Percentiles rank a stretch among this genome's conserved stretches.
Conservation (phyloP, 2,113 vertebrate genomes). For the Junco hyemalis region DNA sequence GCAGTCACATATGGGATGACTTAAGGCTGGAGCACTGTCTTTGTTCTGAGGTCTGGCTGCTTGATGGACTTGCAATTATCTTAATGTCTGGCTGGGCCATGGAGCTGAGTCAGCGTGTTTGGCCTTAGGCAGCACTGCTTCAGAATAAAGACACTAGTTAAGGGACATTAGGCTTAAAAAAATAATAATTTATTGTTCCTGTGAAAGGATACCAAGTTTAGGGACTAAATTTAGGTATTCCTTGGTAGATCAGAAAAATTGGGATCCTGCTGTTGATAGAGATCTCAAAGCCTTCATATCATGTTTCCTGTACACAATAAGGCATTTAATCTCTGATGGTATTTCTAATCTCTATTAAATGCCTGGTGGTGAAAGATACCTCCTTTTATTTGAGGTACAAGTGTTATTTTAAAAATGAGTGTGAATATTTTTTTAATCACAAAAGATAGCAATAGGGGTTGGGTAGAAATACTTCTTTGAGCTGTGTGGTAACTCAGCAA, state of each 20-base stretch:
- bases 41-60: neutral
- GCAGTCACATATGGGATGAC: fast-evolving
- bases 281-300: neutral
- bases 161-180: neutral
- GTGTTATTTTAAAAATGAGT: neutral
- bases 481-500: neutral
- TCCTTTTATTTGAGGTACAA: neutral
- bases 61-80: neutral
- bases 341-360: neutral
- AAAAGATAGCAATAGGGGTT: neutral
- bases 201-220: neutral
- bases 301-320: neutral
- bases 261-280: neutral
- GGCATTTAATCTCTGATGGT: neutral
- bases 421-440: neutral
- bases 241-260: neutral
- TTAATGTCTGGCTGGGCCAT: neutral
- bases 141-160: neutral
- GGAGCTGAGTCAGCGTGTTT: neutral
- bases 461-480: neutral
- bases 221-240: conserved; percentile 11
- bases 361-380: neutral
- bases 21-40: conserved; percentile 27
- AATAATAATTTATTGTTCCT: neutral
- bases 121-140: neutral